Evolutionary conservation across 2,113 vertebrate species (phyloP), one percentile per base, ranked within the genome.

Genomic region (Capricornis sumatraensis): DNA sequence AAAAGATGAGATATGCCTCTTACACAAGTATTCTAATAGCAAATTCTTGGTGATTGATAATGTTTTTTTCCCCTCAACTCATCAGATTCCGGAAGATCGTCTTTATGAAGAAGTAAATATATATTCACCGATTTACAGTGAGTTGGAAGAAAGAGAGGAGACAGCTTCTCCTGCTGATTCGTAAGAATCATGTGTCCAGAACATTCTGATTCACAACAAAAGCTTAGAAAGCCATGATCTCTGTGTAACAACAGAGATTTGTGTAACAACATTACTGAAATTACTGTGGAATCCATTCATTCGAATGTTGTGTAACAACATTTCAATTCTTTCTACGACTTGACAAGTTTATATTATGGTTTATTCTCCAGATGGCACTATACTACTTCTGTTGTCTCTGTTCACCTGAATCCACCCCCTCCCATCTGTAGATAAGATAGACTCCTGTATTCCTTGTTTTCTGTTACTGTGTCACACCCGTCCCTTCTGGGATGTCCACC

Each of bases 71-170:
- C n/a, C 67, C 19, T 74, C n/a, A 40, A n/a, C 79, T 91, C 30
- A 52, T 91, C 86, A 98, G 98, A 50, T 91, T 79, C 62, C 91
- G 87, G 97, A 97, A 17, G 97, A 98, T 36, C 25, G 93, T 55
- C 93, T 98, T 91, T 98, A 98, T 97, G 98, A 98, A 97, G 98
- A 98, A 93, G 60, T 98, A 84, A 96, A 96, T 17, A 71, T 97
- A 89, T 97, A 97, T 81, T 82, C 97, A 23, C 95, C 97, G 0
- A 97, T 94, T 95, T 98, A 98, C 83, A 97, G 96, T 88, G 97
- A 97, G 30, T 71, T 98, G 89, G 97, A 97, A 91, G 86, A 64
- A 0, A 53, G 15, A 93, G 28, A 0, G 6, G 82, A 98, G 52
- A 1, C 1, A 1, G 1, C 87, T 76, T n/a, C 96, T 71, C 95